Percentiles rank a stretch among this genome's conserved stretches.
Evolutionary conservation across 2,113 vertebrate genomes (phyloP).

Genomic region (Ictidomys tridecemlineatus): DNA sequence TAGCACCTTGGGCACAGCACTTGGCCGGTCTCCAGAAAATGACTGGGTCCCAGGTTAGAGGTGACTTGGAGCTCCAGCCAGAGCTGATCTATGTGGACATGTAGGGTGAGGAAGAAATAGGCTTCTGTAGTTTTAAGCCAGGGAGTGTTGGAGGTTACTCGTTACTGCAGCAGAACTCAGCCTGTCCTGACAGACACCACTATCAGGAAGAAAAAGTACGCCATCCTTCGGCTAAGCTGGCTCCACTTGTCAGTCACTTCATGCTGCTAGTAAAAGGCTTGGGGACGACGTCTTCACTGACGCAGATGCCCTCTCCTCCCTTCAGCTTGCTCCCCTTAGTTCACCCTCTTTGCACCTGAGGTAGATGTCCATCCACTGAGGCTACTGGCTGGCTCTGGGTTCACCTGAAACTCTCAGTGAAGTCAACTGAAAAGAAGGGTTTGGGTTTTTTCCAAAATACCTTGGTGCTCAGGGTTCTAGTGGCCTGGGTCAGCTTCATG

Average conservation of each 20-base stretch:
- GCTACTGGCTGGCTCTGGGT: not conserved
- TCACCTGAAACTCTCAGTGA: not conserved
- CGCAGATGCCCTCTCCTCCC: not conserved
- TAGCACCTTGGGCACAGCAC: not conserved
- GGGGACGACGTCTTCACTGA: not conserved
- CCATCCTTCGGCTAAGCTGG: not conserved
- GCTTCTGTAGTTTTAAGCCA: not conserved
- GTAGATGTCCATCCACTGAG: no score
- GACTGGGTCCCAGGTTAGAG: not conserved
- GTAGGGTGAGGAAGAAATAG: not conserved
- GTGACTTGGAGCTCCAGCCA: not conserved
- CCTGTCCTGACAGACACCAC: not conserved
- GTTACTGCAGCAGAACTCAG: not conserved
- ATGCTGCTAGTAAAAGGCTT: not conserved
- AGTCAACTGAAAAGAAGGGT: not conserved
- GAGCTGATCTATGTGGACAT: not conserved
- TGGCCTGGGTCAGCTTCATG: rapidly evolving
- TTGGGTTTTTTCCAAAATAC: not conserved
- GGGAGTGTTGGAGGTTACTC: not conserved
- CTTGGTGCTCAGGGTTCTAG: not conserved
- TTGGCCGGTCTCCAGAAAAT: not conserved
- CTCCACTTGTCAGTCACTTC: not conserved
- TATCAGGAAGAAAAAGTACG: not conserved
- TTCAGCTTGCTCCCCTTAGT: not conserved
- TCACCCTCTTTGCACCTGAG: not conserved